Evolutionary conservation across 2,888 invertebrate species (phyloP).

Genomic region (Epinotia demarniana): DNA sequence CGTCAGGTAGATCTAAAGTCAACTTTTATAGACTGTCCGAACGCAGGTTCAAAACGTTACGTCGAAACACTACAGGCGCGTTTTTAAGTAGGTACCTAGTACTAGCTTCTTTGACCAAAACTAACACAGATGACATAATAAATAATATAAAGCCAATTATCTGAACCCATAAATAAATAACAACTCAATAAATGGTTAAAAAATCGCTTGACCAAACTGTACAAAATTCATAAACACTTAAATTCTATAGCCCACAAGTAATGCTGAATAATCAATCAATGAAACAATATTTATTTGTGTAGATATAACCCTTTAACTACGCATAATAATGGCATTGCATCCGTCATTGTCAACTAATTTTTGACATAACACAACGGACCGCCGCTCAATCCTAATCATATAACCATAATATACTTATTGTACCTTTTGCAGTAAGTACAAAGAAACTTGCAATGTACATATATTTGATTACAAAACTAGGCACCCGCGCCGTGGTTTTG

Average conservation of each 20-base stretch:
- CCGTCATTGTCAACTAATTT: conserved; percentile 27
- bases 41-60: too few species aligned
- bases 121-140: too few species aligned
- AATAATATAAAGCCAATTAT: too few species aligned
- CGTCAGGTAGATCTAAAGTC: too few species aligned
- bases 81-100: too few species aligned
- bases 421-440: not conserved
- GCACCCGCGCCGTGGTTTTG: not conserved
- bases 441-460: not conserved
- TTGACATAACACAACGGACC: conserved; percentile 21
- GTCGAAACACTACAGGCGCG: too few species aligned
- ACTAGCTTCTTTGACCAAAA: too few species aligned
- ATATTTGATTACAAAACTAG: not conserved
- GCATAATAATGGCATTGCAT: not conserved
- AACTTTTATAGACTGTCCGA: too few species aligned
- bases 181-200: too few species aligned
- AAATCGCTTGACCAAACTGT: too few species aligned
- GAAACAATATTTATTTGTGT: not conserved
- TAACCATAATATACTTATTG: not conserved
- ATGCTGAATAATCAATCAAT: not conserved
- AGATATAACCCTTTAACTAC: conserved; percentile 24
- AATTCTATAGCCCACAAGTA: not conserved
- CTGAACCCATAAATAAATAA: too few species aligned
- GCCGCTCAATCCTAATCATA: not conserved
- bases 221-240: not conserved